A percentile compares a stretch with the other conserved stretches of the same genome.
phyloP scores from a whole-genome alignment of 2,797 vertebrate genomes.

The Amblyraja radiata region DNA sequence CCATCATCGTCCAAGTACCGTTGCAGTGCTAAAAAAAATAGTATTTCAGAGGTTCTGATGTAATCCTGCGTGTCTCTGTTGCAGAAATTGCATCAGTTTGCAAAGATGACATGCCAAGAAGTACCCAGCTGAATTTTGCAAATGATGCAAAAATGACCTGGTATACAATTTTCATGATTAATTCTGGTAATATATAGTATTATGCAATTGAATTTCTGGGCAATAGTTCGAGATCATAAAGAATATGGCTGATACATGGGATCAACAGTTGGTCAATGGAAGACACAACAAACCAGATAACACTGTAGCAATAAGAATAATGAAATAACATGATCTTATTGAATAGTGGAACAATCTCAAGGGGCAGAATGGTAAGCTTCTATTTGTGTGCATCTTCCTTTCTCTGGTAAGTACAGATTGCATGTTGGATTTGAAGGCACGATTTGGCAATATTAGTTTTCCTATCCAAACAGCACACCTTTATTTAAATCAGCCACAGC shows the following conservation, averaged over 20 bases:
- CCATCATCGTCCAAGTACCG: too few species aligned
- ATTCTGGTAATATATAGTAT: too few species aligned
- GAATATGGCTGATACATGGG: not conserved
- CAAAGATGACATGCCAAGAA: too few species aligned
- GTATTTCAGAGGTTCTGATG: too few species aligned
- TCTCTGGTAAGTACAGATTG: not conserved
- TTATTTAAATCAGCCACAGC: slow-evolving; percentile 61
- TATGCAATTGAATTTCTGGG: too few species aligned
- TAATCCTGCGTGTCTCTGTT: too few species aligned
- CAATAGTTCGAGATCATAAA: not conserved
- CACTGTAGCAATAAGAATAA: not conserved
- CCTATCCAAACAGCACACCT: slow-evolving; percentile 55
- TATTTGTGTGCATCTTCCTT: not conserved
- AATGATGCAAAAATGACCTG: too few species aligned
- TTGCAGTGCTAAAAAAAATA: too few species aligned
- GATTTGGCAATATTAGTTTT: slow-evolving; percentile 51
- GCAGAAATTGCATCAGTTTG: too few species aligned
- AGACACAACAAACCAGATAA: not conserved
- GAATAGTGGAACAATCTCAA: not conserved
- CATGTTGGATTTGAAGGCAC: slow-evolving; percentile 36
- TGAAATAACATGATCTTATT: not conserved
- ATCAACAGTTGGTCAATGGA: not conserved
- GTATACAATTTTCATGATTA: too few species aligned
- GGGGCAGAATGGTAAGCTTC: not conserved
- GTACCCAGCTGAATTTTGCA: too few species aligned